Conservation (phyloP, 2,113 vertebrate species). For the Gulo gulo region DNA sequence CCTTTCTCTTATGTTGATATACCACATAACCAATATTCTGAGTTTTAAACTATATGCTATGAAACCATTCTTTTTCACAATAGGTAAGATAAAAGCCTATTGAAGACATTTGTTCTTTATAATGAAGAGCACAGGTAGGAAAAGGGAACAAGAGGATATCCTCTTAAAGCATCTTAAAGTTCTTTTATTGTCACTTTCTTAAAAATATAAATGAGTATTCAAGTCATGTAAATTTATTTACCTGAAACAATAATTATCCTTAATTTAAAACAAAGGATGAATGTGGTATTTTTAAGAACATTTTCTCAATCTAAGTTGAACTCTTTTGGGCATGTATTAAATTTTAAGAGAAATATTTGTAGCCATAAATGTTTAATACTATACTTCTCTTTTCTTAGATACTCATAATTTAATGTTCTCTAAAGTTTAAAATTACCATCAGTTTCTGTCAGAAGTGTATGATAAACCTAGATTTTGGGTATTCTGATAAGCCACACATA, state of each 20-base stretch:
- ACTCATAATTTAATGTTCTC: not conserved
- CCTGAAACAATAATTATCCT: not conserved
- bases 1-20: not conserved
- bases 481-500: not conserved
- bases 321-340: not conserved
- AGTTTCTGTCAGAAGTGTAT: slow-evolving; percentile 1
- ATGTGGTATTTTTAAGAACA: not conserved
- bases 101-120: not conserved
- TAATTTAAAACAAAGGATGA: slow-evolving; percentile 6
- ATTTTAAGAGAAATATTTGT: not conserved
- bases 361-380: not conserved
- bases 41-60: slow-evolving; percentile 17
- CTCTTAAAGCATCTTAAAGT: not conserved
- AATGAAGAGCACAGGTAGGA: not conserved
- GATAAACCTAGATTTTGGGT: not conserved
- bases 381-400: not conserved
- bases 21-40: not conserved
- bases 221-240: not conserved
- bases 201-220: slow-evolving; percentile 29
- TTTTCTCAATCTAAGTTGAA: slow-evolving; percentile 20
- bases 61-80: not conserved
- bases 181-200: not conserved
- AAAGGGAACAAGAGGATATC: not conserved
- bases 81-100: not conserved
- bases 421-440: slow-evolving; percentile 29